These are phyloP conservation scores for Tenebrosternarchus preto DNA, from an alignment of 2,113 vertebrate genomes.

Conservation along the genomic window DNA sequence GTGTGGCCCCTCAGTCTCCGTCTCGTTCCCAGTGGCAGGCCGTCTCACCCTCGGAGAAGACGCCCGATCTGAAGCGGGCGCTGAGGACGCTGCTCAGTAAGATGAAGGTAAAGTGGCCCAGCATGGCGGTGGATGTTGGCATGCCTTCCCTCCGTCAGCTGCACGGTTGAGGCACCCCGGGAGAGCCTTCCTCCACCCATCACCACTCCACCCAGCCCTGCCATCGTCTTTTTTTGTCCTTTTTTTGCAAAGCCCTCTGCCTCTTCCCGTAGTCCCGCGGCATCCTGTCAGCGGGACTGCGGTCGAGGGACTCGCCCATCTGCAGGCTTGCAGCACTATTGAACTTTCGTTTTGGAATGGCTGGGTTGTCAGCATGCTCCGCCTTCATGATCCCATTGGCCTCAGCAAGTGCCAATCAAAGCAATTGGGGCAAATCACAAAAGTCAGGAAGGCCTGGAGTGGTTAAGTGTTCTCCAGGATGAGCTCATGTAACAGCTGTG, in stretches of 20 bases:
- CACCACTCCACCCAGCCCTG: not conserved
- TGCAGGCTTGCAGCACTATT: not conserved
- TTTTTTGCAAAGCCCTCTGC: slow-evolving; percentile 4
- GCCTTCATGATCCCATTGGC: slow-evolving; percentile 15
- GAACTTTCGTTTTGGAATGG: slow-evolving; percentile 15
- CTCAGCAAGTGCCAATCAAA: slow-evolving; percentile 6
- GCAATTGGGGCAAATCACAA: not conserved
- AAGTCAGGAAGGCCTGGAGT: not conserved
- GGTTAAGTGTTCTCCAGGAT: not conserved
- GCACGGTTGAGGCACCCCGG: slow-evolving; percentile 18
- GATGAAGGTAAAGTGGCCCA: slow-evolving; percentile 77
- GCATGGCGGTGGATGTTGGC: slow-evolving; percentile 28
- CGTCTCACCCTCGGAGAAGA: slow-evolving; percentile 81
- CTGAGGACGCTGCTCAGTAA: slow-evolving; percentile 84
- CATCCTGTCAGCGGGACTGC: not conserved
- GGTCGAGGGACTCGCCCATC: not conserved
- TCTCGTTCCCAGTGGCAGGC: slow-evolving; percentile 82
- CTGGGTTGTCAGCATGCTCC: slow-evolving; percentile 41
- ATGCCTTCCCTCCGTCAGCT: slow-evolving; percentile 11
- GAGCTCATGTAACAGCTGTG: not conserved
- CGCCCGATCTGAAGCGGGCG: slow-evolving; percentile 83
- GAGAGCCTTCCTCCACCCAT: not conserved
- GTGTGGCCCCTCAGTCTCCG: slow-evolving; percentile 61
- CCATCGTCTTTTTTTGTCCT: not conserved
- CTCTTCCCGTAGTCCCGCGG: not conserved